Evolutionary conservation across 2,888 invertebrate genomes (phyloP).

Genomic region (Cabera pusaria): DNA sequence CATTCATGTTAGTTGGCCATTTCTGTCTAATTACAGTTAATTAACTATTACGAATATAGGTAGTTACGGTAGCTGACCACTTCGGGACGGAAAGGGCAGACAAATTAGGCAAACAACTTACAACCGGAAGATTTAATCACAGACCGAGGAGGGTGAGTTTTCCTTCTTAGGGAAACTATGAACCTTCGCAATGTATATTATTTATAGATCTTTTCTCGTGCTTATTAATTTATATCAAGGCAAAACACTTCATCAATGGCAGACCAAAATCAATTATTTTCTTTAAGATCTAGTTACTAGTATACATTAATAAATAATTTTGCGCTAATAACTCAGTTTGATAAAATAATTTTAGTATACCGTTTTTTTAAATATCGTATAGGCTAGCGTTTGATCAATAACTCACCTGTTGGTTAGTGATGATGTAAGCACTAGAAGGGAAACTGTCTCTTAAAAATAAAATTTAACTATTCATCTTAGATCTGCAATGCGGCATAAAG

Average conservation of each 20-base stretch:
- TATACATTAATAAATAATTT: slow-evolving; percentile 20
- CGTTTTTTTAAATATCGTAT: too few relatives aligned
- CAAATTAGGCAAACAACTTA: slow-evolving; percentile 20
- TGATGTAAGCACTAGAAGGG: too few relatives aligned
- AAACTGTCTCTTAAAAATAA: too few relatives aligned
- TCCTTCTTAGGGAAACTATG: slow-evolving; percentile 15
- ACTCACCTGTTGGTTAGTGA: too few relatives aligned
- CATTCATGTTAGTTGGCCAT: too few relatives aligned
- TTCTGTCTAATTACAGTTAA: slow-evolving; percentile 1
- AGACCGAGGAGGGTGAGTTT: slow-evolving; percentile 15
- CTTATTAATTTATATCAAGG: neutral
- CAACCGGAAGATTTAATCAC: slow-evolving; percentile 19
- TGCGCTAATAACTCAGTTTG: too few relatives aligned
- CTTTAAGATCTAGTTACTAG: slow-evolving; percentile 17
- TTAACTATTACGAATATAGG: neutral
- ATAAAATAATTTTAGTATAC: too few relatives aligned
- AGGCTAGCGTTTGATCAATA: too few relatives aligned
- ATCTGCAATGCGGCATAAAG: too few relatives aligned
- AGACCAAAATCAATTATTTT: slow-evolving; percentile 17
- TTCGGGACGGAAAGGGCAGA: slow-evolving; percentile 10
- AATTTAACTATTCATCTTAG: too few relatives aligned
- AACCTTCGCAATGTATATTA: too few relatives aligned
- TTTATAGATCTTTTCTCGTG: too few relatives aligned
- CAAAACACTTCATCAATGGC: slow-evolving; percentile 2
- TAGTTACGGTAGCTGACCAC: slow-evolving; percentile 1